A percentile compares a stretch with the other conserved stretches of the same genome.
phyloP scores from a whole-genome alignment of 2,797 vertebrate genomes.

The Ispidina lecontei region DNA sequence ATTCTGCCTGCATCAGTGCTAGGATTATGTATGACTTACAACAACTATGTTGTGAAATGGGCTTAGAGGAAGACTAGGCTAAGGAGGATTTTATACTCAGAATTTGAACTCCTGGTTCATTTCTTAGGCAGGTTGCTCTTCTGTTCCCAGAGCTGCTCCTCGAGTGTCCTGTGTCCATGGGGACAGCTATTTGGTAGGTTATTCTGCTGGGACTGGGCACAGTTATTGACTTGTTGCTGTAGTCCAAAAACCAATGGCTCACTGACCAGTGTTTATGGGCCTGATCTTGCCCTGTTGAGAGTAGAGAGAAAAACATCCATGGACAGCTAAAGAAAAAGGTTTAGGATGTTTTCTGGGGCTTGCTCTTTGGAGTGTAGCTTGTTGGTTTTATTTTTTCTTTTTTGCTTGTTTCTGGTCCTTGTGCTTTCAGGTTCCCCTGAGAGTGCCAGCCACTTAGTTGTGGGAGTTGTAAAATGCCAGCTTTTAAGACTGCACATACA shows the following conservation, averaged over 20 bases:
- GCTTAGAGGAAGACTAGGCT: background rate
- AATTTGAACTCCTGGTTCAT: background rate
- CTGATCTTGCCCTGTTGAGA: background rate
- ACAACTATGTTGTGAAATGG: background rate
- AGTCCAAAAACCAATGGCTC: background rate
- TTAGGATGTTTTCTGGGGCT: background rate
- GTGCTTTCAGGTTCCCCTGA: background rate
- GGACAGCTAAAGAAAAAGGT: background rate
- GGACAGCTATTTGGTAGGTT: background rate
- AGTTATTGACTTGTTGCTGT: background rate
- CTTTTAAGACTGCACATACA: background rate
- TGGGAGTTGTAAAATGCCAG: background rate
- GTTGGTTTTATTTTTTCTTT: background rate
- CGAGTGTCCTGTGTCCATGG: background rate
- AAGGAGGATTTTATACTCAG: background rate
- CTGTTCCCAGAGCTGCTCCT: background rate
- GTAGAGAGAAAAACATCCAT: background rate
- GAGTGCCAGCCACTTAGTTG: background rate
- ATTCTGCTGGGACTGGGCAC: background rate
- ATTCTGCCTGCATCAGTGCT: constrained; percentile 1
- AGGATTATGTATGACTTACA: constrained; percentile 7
- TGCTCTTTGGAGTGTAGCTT: background rate
- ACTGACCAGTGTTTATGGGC: background rate
- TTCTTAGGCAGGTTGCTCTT: background rate
- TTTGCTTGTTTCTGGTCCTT: background rate